Conservation (phyloP, 2,797 vertebrate genomes). For the Sebastes jordani region DNA sequence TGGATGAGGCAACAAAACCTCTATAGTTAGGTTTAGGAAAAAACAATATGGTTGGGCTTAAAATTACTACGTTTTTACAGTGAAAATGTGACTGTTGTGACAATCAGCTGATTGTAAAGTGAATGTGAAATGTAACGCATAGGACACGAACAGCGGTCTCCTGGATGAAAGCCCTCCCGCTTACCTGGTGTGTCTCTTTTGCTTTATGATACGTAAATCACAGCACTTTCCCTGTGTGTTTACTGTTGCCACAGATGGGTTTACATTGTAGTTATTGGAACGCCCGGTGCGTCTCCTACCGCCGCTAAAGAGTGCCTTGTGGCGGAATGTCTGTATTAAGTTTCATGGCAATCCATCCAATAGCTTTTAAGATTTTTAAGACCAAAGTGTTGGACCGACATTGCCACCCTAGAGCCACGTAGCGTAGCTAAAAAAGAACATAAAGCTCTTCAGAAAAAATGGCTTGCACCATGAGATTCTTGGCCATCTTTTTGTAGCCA, state of each 20-base stretch:
- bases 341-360: not conserved
- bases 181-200: not conserved
- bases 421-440: not conserved
- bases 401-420: not conserved
- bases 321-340: not conserved
- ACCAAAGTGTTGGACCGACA: not conserved
- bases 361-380: not conserved
- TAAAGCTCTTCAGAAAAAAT: not conserved
- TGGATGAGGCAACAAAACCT: not conserved
- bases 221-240: not conserved
- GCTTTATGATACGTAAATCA: not conserved
- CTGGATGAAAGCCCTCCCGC: not conserved
- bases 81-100: not conserved
- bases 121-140: not conserved
- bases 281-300: not conserved
- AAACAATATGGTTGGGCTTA: not conserved
- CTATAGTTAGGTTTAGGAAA: not conserved
- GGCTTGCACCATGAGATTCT: not conserved
- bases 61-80: too few species aligned
- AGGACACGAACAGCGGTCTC: not conserved
- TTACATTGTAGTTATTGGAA: too few species aligned
- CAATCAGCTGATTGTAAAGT: too few species aligned
- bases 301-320: not conserved
- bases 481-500: not conserved
- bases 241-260: not conserved